Evolutionary conservation across 23 tunicate species (phyloP).

Genomic region (Phallusia fumigata): DNA sequence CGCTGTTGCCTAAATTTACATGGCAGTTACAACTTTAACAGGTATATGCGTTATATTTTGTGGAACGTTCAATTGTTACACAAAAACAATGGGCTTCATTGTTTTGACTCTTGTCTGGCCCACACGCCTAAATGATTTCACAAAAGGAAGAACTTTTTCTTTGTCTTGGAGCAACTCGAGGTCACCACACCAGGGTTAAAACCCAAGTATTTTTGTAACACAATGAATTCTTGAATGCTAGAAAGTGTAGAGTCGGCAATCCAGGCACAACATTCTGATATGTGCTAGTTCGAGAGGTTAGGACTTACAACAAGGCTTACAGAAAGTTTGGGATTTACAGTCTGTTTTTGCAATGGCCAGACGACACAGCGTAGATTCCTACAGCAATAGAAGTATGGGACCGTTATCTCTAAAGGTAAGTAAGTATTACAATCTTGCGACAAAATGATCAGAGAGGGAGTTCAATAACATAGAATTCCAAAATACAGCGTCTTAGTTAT

Average conservation of each 20-base stretch:
- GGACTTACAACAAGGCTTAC: too few species aligned
- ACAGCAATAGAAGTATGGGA: background rate
- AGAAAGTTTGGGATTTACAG: too few species aligned
- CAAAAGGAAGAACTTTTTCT: background rate
- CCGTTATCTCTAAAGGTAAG: constrained; percentile 14
- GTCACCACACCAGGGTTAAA: background rate
- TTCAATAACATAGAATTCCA: too few species aligned
- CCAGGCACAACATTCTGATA: too few species aligned
- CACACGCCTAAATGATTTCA: background rate
- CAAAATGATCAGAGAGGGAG: too few species aligned
- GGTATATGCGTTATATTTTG: too few species aligned
- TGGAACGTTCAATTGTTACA: background rate
- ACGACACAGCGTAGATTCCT: constrained; percentile 10
- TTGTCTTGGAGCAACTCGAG: constrained; percentile 1
- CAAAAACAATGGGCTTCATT: background rate
- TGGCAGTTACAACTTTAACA: too few species aligned
- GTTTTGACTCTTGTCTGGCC: background rate
- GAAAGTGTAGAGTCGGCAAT: background rate
- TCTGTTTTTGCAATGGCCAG: background rate
- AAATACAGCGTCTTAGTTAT: too few species aligned
- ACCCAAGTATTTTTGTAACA: background rate
- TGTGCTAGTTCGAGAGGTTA: too few species aligned
- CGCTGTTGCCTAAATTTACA: too few species aligned
- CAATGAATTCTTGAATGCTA: background rate
- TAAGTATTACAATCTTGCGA: too few species aligned